phyloP scores from a whole-genome alignment of 2,797 vertebrate genomes.

The Scolopax bukidnonensis region DNA sequence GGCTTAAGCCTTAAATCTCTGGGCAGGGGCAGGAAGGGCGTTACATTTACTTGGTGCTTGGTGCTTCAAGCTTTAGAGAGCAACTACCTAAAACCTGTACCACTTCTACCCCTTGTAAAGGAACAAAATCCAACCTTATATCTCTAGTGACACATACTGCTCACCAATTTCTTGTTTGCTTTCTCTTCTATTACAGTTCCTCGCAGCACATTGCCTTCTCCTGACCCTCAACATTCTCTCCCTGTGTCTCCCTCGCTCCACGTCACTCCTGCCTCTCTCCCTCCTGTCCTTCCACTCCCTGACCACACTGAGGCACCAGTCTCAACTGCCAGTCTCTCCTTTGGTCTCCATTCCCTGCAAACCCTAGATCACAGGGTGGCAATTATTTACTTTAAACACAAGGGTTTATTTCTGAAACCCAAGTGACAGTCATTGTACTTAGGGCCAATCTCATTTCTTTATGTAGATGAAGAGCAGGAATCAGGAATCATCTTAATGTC shows the following conservation, averaged over 20 bases:
- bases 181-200: background rate
- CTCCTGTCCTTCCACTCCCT: background rate
- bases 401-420: background rate
- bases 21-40: background rate
- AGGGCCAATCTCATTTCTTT: background rate
- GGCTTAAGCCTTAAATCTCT: background rate
- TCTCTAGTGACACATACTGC: background rate
- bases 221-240: no score
- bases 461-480: background rate
- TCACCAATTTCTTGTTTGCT: background rate
- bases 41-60: background rate
- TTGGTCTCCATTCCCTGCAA: background rate
- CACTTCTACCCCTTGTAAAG: background rate
- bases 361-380: background rate
- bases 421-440: background rate
- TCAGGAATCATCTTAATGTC: background rate
- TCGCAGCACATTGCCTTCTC: background rate
- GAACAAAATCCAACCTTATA: background rate
- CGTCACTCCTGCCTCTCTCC: fast-evolving
- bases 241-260: fast-evolving
- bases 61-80: background rate
- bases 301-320: background rate
- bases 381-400: background rate
- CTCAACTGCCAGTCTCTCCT: background rate
- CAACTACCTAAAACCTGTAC: background rate